Evolutionary conservation across 2,113 vertebrate genomes (phyloP).

Genomic region (Capra hircus): DNA sequence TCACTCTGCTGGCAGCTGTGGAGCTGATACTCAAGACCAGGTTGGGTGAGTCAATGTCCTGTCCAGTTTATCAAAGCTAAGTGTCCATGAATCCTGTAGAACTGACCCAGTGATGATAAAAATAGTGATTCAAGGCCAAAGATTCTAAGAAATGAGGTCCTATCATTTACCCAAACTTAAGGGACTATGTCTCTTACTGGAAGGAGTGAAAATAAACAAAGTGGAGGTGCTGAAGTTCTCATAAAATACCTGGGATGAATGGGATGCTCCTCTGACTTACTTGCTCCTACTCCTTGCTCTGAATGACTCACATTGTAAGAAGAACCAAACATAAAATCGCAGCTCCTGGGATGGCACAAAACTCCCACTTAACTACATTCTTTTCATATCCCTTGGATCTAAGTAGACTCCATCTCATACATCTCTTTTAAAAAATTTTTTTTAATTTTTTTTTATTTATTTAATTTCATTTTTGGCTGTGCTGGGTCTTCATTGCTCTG

Average conservation of each 20-base stretch:
- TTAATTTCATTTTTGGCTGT: neutral
- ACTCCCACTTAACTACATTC: neutral
- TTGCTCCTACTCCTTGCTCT: neutral
- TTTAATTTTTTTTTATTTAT: neutral
- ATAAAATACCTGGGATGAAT: conserved; percentile 37
- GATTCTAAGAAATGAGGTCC: conserved; percentile 48
- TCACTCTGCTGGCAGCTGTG: neutral
- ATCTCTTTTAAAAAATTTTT: neutral
- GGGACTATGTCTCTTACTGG: conserved; percentile 22
- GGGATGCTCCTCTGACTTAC: neutral
- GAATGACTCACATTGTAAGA: conserved; percentile 31
- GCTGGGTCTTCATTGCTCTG: neutral
- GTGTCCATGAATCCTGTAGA: neutral
- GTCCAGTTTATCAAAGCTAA: neutral
- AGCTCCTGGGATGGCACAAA: neutral
- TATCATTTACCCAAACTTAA: conserved; percentile 43
- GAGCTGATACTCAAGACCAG: neutral
- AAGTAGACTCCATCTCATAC: neutral
- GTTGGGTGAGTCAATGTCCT: neutral
- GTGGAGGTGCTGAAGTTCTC: neutral
- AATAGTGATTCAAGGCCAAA: neutral
- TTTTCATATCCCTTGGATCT: neutral
- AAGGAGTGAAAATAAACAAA: conserved; percentile 56
- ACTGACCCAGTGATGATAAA: neutral
- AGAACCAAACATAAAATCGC: neutral